Conservation (phyloP, 2,888 invertebrate genomes). For the Liposcelis brunnea region DNA sequence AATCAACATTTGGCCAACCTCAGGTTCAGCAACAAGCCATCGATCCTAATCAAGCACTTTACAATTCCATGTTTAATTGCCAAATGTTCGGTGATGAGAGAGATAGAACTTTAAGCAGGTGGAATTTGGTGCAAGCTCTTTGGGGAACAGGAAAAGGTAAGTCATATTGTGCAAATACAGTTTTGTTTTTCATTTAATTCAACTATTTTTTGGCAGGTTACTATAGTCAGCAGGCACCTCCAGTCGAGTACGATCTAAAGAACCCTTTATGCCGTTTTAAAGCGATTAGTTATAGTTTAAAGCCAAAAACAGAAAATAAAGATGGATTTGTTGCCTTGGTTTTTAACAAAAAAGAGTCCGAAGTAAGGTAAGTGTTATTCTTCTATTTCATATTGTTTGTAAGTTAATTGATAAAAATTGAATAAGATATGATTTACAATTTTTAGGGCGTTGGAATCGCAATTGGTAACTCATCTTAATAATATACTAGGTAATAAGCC, state of each 20-base stretch:
- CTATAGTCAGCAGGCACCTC: slow-evolving; percentile 56
- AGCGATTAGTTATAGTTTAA: slow-evolving; percentile 79
- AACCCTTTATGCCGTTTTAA: slow-evolving; percentile 90
- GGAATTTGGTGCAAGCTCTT: slow-evolving; percentile 85
- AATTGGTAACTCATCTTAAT: slow-evolving; percentile 44
- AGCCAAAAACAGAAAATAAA: slow-evolving; percentile 74
- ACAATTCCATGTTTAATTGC: slow-evolving; percentile 57
- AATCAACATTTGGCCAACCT: slow-evolving; percentile 24
- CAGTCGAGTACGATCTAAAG: slow-evolving; percentile 68
- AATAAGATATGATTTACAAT: slow-evolving; percentile 16
- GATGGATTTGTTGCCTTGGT: slow-evolving; percentile 78
- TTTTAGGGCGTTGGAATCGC: slow-evolving; percentile 49
- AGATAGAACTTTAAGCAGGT: slow-evolving; percentile 80
- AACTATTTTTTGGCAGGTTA: slow-evolving; percentile 39
- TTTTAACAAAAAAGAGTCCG: slow-evolving; percentile 65
- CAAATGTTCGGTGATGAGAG: slow-evolving; percentile 88
- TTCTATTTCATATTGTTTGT: background rate
- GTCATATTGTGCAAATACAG: background rate
- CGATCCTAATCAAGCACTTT: slow-evolving; percentile 45
- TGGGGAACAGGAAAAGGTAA: slow-evolving; percentile 62
- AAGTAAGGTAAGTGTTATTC: slow-evolving; percentile 42
- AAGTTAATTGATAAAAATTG: slow-evolving; percentile 15
- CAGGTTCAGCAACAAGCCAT: slow-evolving; percentile 25
- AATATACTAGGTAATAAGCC: slow-evolving; percentile 69
- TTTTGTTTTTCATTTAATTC: slow-evolving; percentile 3